Conservation (phyloP, 2,888 invertebrate genomes). For the Sicus ferrugineus region DNA sequence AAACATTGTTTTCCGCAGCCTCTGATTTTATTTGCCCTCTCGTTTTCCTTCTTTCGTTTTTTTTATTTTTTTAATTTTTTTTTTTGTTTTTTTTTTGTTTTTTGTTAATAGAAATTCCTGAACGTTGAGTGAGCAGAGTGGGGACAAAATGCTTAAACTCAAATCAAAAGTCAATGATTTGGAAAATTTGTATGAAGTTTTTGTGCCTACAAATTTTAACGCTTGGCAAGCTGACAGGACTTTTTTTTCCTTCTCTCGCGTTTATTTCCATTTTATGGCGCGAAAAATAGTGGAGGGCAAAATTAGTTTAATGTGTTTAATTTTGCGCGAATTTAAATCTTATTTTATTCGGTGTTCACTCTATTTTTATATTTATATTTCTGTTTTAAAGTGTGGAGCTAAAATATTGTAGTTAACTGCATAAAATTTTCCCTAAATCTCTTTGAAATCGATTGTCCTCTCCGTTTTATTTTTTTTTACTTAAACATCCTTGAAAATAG, state of each 20-base stretch:
- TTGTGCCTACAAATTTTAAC: conserved; percentile 14
- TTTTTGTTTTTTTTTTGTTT: not conserved
- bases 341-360: not conserved
- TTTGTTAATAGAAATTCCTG: conserved; percentile 5
- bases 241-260: too few species aligned
- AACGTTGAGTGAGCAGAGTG: not conserved
- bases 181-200: conserved; percentile 46
- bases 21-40: not conserved
- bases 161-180: conserved; percentile 53
- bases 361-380: not conserved
- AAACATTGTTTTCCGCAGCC: not conserved
- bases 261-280: too few species aligned
- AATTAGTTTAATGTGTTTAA: not conserved
- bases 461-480: too few species aligned
- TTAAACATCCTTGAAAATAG: not conserved
- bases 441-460: too few species aligned
- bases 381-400: too few species aligned
- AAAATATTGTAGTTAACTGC: too few species aligned
- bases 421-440: too few species aligned
- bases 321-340: not conserved
- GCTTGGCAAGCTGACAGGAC: too few species aligned
- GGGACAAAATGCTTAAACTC: conserved; percentile 38
- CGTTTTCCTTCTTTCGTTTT: not conserved
- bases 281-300: too few species aligned
- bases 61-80: not conserved